These are phyloP conservation scores for Nycticebus coucang DNA, from an alignment of 2,113 vertebrate species.

Conservation along the genomic window DNA sequence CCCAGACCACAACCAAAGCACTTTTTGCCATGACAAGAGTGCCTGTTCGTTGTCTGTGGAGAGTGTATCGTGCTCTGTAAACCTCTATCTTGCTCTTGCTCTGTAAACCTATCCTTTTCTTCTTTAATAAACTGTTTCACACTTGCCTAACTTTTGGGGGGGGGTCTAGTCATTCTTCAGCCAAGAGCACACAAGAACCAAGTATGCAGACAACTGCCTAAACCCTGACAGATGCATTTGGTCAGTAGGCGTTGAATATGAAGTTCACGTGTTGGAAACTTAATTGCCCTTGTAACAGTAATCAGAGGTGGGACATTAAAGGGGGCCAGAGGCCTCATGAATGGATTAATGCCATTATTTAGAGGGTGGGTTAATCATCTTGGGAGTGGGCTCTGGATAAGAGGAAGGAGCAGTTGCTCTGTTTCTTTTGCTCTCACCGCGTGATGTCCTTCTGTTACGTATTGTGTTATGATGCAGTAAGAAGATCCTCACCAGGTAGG, in stretches of 20 bases:
- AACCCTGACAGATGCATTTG: background rate
- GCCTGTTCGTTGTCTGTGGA: no score
- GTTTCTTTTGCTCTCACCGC: background rate
- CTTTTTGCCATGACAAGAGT: no score
- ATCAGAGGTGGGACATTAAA: background rate
- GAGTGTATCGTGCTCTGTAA: no score
- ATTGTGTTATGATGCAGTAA: background rate
- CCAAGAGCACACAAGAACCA: no score
- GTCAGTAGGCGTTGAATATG: background rate
- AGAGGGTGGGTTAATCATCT: background rate
- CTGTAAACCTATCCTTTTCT: no score
- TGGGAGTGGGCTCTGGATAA: background rate
- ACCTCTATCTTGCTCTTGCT: no score
- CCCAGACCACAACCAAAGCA: no score
- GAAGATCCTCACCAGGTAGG: background rate
- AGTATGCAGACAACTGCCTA: no score
- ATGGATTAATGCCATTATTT: background rate
- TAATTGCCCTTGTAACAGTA: background rate
- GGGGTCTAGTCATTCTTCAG: no score
- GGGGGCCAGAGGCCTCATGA: background rate
- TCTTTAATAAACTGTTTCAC: no score
- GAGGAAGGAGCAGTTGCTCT: background rate
- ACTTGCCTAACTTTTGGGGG: no score
- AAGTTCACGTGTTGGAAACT: background rate
- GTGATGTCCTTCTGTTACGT: background rate